Conservation (phyloP, 2,888 invertebrate species). For the Hirtodrosophila histrioides region DNA sequence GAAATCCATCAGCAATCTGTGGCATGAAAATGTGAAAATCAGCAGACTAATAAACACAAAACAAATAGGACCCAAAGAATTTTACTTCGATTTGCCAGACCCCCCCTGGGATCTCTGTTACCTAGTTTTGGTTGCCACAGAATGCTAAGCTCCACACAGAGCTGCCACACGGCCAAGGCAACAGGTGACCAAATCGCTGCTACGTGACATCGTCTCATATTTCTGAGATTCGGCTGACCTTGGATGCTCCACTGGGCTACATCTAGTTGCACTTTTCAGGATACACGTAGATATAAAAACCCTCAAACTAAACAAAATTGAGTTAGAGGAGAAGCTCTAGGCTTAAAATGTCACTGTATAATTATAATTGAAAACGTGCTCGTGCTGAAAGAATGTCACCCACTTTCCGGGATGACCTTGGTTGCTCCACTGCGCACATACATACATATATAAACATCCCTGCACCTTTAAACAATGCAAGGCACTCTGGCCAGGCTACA, state of each 20-base stretch:
- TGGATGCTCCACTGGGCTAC: conserved; percentile 2
- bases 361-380: too few relatives aligned
- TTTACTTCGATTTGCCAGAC: conserved; percentile 23
- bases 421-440: too few relatives aligned
- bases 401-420: too few relatives aligned
- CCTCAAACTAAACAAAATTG: too few relatives aligned
- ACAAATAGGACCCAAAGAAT: conserved; percentile 25
- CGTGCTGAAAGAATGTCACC: too few relatives aligned
- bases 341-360: too few relatives aligned
- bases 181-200: conserved; percentile 52
- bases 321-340: too few relatives aligned
- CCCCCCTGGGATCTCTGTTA: not conserved
- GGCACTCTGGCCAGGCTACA: too few relatives aligned
- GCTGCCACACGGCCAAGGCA: conserved; percentile 4
- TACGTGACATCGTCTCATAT: conserved; percentile 54
- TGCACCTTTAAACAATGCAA: too few relatives aligned
- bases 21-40: conserved; percentile 7
- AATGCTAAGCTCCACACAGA: conserved; percentile 24
- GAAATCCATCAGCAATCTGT: conserved; percentile 24
- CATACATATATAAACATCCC: too few relatives aligned
- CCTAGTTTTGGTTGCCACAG: conserved; percentile 1
- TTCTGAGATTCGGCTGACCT: conserved; percentile 26
- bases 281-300: too few relatives aligned
- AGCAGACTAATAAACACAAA: conserved; percentile 35
- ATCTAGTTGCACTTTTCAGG: too few relatives aligned